Conservation (phyloP, 2,797 vertebrate species). For the Scolopax bukidnonensis region DNA sequence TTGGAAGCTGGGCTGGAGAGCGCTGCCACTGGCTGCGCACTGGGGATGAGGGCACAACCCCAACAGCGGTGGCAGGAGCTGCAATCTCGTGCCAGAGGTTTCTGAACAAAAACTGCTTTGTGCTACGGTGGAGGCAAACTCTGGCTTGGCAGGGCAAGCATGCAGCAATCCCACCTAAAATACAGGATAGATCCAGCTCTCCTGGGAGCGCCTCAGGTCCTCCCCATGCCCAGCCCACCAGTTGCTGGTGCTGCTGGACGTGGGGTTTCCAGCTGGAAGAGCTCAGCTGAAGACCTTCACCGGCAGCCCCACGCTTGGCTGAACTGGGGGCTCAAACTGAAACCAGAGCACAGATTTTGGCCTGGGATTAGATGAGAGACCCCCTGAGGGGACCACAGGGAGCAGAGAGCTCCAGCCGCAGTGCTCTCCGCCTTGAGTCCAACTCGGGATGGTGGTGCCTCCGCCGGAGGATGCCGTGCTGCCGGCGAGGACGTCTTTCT, state of each 20-base stretch:
- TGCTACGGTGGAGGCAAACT: background rate
- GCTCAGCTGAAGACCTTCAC: background rate
- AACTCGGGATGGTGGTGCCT: rapidly evolving
- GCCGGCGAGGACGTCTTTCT: background rate
- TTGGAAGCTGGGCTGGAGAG: background rate
- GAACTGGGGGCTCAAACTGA: background rate
- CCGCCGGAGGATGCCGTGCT: rapidly evolving
- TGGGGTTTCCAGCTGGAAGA: background rate
- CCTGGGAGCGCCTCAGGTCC: background rate
- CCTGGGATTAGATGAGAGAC: background rate
- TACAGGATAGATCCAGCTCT: rapidly evolving
- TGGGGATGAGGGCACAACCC: background rate
- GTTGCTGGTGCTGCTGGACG: background rate
- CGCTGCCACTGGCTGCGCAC: rapidly evolving
- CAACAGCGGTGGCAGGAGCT: background rate
- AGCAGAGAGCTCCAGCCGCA: background rate
- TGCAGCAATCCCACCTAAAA: background rate
- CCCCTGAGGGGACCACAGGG: background rate
- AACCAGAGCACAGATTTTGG: background rate
- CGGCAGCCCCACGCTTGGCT: background rate
- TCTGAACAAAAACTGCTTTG: background rate
- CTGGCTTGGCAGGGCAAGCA: background rate
- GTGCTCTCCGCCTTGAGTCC: rapidly evolving
- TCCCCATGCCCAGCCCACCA: background rate
- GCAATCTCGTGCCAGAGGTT: rapidly evolving